Evolutionary conservation across 2,113 vertebrate species (phyloP), one percentile per base, ranked within the genome.

Genomic region (Coregonus clupeaformis): DNA sequence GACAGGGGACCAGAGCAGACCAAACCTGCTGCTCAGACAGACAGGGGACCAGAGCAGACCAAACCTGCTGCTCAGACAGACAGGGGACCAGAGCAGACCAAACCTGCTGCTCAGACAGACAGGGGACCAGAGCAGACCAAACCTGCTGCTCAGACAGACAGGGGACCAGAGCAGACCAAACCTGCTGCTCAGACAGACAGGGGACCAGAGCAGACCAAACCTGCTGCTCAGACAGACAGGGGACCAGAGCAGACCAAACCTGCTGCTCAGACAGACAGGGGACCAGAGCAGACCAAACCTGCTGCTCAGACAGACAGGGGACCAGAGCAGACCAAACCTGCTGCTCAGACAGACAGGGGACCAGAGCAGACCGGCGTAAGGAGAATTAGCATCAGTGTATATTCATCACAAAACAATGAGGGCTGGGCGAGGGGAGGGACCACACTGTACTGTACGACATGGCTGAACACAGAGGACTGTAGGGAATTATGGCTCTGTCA

Each of bases 301-400:
- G 78, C 84, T 77, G 85, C 84, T 84, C 82, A 73, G 27, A 27
- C 24, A 87, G 81, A 85, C 60, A 77, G 85, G 74, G 76, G 73
- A 79, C 76, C 47, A 13, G 47, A 16, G 16, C 47, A 52, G 47
- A 52, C 3, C 73, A 88, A 86, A 85, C 84, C 85, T 86, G 80
- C 84, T 76, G 85, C 85, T 84, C 81, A 73, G 27, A 2, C 24
- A 87, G 81, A 85, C 60, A 77, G 85, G 71, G 74, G 72, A 78
- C 76, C 47, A 13, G 47, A 16, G 16, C 47, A 52, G 14, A 52
- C 13, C 5, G 12, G 47, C 16, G 47, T 16, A 16, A 84, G 78
- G 30, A 74, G 80, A 88, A 90, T 90, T 88, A 86, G 87, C 88
- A 89, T 89, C 82, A 83, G 86, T 89, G 82, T 87, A 90, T 86